Evolutionary conservation across 2,113 vertebrate species (phyloP), one percentile per base, ranked within the genome.

Genomic region (Corythornis madagascariensis): DNA sequence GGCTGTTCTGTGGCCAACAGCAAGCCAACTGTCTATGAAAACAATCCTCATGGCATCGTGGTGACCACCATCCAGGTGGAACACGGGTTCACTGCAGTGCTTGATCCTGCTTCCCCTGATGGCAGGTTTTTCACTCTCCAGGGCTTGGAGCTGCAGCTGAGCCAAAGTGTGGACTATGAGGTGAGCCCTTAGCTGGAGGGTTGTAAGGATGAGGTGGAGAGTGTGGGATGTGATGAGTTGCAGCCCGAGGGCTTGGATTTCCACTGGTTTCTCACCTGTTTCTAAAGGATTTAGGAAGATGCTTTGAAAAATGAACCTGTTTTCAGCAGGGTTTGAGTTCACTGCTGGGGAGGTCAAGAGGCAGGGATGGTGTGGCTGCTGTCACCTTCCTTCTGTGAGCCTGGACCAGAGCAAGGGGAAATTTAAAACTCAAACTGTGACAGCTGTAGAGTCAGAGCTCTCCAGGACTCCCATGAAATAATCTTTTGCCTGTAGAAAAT

Each of bases 101-200:
- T 97, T 22, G 56, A 94, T 33, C 35, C 83, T 13, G 5, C 0
- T 6, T 69, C 4, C 11, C 4, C 38, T 0, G 65, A 94, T 9
- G 22, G 0, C 33, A 5, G 8, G 0, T 95, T 38, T 57, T 97
- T 97, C 40, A 6, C 50, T 18, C 47, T 97, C 15, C 21, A 33
- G 35, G 72, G 22, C 18, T 38, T 48, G 0, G n/a, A 96, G 35
- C 93, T 97, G 79, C 40, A 11, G 81, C 86, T 97, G 47, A 76
- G 2, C 3, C 10, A 0, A 40, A 47, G n/a, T 0, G 89, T 97
- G 93, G 97, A 97, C 82, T 97, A 83, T 22, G 97, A 97, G 94
- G 97, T 97, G 50, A 92, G 50, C 19, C 43, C 47, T 63, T 26
- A 45, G 28, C 11, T 47, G 22, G n/a, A 28, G 71, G 72, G 43